These are phyloP conservation scores for Bos javanicus DNA, from an alignment of 2,113 vertebrate genomes.

Conservation along the genomic window DNA sequence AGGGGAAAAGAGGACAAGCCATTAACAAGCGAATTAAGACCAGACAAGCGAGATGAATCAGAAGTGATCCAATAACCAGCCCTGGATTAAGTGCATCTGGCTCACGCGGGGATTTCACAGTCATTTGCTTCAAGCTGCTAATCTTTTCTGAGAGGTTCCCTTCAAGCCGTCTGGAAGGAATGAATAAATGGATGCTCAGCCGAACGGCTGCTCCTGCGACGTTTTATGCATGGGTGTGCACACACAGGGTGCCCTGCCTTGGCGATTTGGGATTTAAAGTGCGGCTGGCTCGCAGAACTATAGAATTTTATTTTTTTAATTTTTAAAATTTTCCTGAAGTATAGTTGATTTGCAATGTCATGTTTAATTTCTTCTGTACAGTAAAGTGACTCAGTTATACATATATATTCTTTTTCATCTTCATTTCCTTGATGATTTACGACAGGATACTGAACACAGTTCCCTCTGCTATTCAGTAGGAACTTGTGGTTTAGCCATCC, in stretches of 20 bases:
- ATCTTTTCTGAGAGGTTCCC: conserved; percentile 72
- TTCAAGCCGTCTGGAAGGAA: conserved; percentile 73
- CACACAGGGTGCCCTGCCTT: neutral
- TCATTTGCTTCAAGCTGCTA: conserved; percentile 69
- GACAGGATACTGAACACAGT: neutral
- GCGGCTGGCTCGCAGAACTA: neutral
- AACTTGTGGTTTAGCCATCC: neutral
- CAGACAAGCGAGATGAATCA: conserved; percentile 47
- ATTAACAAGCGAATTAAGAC: conserved; percentile 47
- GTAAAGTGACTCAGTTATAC: neutral
- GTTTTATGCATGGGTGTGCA: neutral
- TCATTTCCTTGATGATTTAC: neutral
- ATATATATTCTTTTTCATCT: neutral
- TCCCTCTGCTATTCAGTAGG: neutral
- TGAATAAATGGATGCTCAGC: conserved; percentile 51
- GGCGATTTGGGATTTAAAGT: neutral
- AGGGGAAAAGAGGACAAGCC: neutral
- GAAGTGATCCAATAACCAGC: conserved; percentile 64
- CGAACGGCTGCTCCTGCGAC: conserved; percentile 51
- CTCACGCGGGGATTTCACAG: conserved; percentile 74
- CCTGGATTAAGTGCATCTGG: conserved; percentile 72
- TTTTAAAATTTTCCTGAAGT: neutral
- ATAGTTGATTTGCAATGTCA: neutral
- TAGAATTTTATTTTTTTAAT: neutral
- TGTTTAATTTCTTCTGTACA: neutral